Conservation (phyloP, 2,888 invertebrate genomes). For the Sinopyrophorus schimmeli region DNA sequence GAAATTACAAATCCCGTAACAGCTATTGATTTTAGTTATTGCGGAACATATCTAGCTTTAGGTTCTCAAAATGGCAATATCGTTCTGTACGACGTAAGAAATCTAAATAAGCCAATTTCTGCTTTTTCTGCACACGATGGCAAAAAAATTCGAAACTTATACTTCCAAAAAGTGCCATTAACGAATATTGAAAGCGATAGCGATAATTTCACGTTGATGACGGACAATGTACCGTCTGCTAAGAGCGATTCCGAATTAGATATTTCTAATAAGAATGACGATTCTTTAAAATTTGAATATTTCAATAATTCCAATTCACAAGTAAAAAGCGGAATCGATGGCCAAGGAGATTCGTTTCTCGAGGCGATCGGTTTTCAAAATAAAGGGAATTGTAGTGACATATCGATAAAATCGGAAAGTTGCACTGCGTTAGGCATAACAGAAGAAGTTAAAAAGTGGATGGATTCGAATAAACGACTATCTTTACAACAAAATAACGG, state of each 20-base stretch:
- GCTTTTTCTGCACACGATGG: slow-evolving; percentile 59
- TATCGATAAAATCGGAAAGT: slow-evolving; percentile 2
- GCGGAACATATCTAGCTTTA: slow-evolving; percentile 59
- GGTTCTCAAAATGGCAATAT: slow-evolving; percentile 62
- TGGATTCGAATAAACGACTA: slow-evolving; percentile 13
- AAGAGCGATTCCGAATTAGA: background rate
- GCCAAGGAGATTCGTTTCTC: slow-evolving; percentile 44
- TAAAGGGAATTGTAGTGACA: slow-evolving; percentile 19
- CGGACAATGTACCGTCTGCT: background rate
- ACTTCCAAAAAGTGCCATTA: slow-evolving; percentile 51
- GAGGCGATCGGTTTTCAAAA: slow-evolving; percentile 44
- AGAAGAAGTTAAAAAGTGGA: slow-evolving; percentile 27
- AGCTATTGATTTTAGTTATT: slow-evolving; percentile 47
- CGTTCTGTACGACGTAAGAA: slow-evolving; percentile 61
- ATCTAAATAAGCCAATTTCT: slow-evolving; percentile 56
- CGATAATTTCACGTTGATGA: background rate
- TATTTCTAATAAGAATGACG: background rate
- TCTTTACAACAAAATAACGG: background rate
- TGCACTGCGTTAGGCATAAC: slow-evolving; percentile 22
- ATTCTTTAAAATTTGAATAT: background rate
- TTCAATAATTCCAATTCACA: background rate
- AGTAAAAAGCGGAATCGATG: background rate
- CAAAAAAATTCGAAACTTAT: slow-evolving; percentile 55
- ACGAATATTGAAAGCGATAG: slow-evolving; percentile 1
- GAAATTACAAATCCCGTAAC: slow-evolving; percentile 47